Evolutionary conservation across 1,140 invertebrate species (phyloP).

Genomic region (Chlorops oryzae): DNA sequence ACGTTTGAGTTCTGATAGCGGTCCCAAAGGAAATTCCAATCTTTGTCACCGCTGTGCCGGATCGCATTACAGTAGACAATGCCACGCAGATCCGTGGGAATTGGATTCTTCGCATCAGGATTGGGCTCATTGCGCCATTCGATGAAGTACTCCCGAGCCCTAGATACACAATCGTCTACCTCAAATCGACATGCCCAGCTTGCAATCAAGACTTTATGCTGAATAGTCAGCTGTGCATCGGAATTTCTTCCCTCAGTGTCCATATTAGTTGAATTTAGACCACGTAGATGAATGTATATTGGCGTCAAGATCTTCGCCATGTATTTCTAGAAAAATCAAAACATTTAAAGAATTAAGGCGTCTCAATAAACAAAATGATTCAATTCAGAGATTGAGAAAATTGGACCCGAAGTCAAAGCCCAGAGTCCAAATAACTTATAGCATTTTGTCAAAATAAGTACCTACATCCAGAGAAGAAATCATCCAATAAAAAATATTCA

Average conservation of each 20-base stretch:
- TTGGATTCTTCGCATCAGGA: conserved; percentile 56
- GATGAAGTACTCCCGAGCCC: conserved; percentile 54
- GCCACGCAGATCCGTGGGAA: conserved; percentile 67
- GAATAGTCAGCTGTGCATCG: no score
- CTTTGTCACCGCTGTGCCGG: conserved; percentile 60
- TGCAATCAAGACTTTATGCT: conserved; percentile 56
- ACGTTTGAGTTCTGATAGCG: conserved; percentile 65
- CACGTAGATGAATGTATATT: conserved; percentile 53
- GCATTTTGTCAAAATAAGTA: no score
- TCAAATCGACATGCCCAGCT: conserved; percentile 57
- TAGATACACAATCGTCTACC: conserved; percentile 57
- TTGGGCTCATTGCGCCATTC: conserved; percentile 53
- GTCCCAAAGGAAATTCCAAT: conserved; percentile 78
- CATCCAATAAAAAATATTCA: no score
- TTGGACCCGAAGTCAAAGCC: no score
- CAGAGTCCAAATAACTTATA: no score
- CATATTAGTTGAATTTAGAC: conserved; percentile 48
- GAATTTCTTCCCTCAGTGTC: conserved; percentile 46
- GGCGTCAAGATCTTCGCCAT: conserved; percentile 53
- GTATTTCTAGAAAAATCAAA: conserved; percentile 54
- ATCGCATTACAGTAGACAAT: conserved; percentile 75
- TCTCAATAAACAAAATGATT: no score
- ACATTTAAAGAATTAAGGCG: no score
- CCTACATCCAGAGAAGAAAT: no score
- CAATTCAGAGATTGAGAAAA: no score